A percentile compares a stretch with the other conserved stretches of the same genome.
These are phyloP conservation scores for Pteria penguin DNA, from an alignment of 2,888 invertebrate genomes.

Conservation along the genomic window DNA sequence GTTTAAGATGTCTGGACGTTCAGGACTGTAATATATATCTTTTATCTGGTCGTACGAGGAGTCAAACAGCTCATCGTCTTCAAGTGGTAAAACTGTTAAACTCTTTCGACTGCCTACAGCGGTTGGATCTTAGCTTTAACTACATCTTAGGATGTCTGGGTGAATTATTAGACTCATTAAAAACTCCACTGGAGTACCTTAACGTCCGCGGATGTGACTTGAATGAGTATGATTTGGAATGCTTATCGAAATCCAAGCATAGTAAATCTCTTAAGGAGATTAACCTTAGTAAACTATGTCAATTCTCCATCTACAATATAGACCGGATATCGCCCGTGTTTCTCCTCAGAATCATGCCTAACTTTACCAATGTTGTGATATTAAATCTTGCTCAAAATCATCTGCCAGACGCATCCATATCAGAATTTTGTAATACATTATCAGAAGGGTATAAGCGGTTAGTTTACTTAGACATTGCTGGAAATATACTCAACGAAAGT, in stretches of 20 bases:
- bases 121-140: slow-evolving; percentile 70
- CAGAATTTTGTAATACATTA: slow-evolving; percentile 59
- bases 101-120: slow-evolving; percentile 52
- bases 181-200: slow-evolving; percentile 62
- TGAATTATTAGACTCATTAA: slow-evolving; percentile 62
- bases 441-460: slow-evolving; percentile 45
- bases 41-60: slow-evolving; percentile 68
- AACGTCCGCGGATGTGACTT: slow-evolving; percentile 69
- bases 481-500: slow-evolving; percentile 64
- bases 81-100: slow-evolving; percentile 48
- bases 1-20: slow-evolving; percentile 62
- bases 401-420: slow-evolving; percentile 56
- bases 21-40: slow-evolving; percentile 72
- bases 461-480: slow-evolving; percentile 63
- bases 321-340: slow-evolving; percentile 61
- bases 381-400: slow-evolving; percentile 69
- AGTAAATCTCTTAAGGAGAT: slow-evolving; percentile 61
- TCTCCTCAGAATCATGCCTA: slow-evolving; percentile 57
- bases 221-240: slow-evolving; percentile 61
- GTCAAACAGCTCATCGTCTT: slow-evolving; percentile 57
- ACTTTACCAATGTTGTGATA: slow-evolving; percentile 62
- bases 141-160: slow-evolving; percentile 69
- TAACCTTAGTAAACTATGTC: slow-evolving; percentile 69
- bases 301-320: slow-evolving; percentile 65
- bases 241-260: slow-evolving; percentile 62